phyloP scores from a whole-genome alignment of 1,140 invertebrate genomes.

The Drosophila cardini region DNA sequence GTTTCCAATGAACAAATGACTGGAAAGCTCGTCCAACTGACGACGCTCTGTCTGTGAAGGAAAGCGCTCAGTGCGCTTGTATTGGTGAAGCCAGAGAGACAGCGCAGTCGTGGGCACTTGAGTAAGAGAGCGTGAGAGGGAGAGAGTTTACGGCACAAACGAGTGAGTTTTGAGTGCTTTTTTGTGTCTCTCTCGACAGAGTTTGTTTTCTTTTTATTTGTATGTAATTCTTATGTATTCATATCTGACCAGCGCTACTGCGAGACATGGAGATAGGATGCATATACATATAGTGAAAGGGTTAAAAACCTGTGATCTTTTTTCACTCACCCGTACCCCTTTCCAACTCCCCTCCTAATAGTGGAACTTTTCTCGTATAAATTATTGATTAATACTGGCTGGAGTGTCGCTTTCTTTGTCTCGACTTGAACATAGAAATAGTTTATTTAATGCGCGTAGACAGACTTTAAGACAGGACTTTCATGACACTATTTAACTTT shows the following conservation, averaged over 20 bases:
- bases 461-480: slow-evolving; percentile 10
- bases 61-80: slow-evolving; percentile 53
- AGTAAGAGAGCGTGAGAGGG: slow-evolving; percentile 12
- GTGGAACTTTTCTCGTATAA: slow-evolving; percentile 65
- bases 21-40: slow-evolving; percentile 60
- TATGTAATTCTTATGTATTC: slow-evolving; percentile 61
- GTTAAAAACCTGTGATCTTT: slow-evolving; percentile 79
- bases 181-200: background rate
- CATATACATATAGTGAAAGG: slow-evolving; percentile 72
- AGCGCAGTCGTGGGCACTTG: slow-evolving; percentile 44
- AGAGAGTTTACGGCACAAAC: slow-evolving; percentile 40
- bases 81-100: slow-evolving; percentile 34
- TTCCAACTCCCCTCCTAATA: slow-evolving; percentile 8
- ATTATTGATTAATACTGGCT: slow-evolving; percentile 76
- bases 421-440: background rate
- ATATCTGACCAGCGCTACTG: slow-evolving; percentile 25
- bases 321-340: slow-evolving; percentile 2
- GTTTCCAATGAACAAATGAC: slow-evolving; percentile 53
- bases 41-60: slow-evolving; percentile 68
- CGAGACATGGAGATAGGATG: slow-evolving; percentile 21
- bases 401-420: slow-evolving; percentile 39
- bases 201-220: slow-evolving; percentile 29
- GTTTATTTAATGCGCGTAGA: slow-evolving; percentile 25
- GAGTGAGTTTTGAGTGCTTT: slow-evolving; percentile 68
- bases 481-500: too few relatives aligned